Base-by-base conservation (phyloP, 2,888 invertebrate species). In the Metacarcinus magister region DNA sequence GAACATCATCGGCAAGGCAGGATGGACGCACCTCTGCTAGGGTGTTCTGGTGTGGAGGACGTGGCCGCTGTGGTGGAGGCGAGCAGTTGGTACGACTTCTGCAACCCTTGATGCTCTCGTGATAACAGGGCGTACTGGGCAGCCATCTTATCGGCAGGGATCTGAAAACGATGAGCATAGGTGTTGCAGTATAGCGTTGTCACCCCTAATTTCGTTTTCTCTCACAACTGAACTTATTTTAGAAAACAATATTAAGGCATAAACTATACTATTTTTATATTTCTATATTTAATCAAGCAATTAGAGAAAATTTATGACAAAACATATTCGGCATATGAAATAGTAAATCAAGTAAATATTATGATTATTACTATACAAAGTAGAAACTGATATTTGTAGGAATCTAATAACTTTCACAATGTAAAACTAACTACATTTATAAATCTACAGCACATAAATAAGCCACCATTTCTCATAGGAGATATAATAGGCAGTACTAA, bases 61-160 rank as follows among this genome's bases (percentile, higher is more conserved):
- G 82, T 48, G 60, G 92, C 87, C 13, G 92, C 82, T 32, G 95
- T 89, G 10, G 95, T 95, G 48, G 95, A 96, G 32, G 89, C 94
- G 87, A 96, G 92, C 44, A 96, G 60, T 75, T 95, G 95, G 19
- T 95, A 95, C 10, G 93, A 93, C 92, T 96, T 96, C 96, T 96
- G 96, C 10, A 94, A 60, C 44, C 94, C 96, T 10, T 96, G 94
- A 92, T 94, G 94, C 46, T 94, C 96, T 28, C 92, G 60, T 2
- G 96, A 96, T 39, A 96, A 19, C 44, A 94, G 94, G 23, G 87
- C 94, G 75, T 94, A 96, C 44, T 96, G 94, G 43, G 23, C 23
- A 60, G 46, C 67, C 60, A 95, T 89, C 43, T 95, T 87, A 23
- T 39, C 48, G 10, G 32, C 91, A 10, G 46, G 43, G 13, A 95